Percentiles rank a stretch among this genome's conserved stretches.
Conservation (phyloP, 2,797 vertebrate genomes). For the Petrocephalus sullivani region DNA sequence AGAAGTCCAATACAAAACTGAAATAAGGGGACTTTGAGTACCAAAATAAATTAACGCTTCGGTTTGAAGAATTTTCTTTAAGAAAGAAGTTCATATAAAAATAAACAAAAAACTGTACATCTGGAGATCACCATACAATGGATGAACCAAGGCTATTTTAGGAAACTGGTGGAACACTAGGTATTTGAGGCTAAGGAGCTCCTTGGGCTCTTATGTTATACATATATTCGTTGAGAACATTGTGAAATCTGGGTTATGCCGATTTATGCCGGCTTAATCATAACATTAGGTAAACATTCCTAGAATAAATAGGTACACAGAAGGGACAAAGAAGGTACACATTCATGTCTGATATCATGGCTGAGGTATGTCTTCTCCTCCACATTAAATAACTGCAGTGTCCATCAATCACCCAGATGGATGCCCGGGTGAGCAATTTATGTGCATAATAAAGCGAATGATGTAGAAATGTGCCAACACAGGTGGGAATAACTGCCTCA, state of each 20-base stretch:
- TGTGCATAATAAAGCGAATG: background rate
- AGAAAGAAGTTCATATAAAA: background rate
- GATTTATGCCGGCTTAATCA: background rate
- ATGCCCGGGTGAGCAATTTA: background rate
- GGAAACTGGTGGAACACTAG: background rate
- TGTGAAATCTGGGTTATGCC: background rate
- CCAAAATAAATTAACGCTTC: background rate
- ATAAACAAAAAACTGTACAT: background rate
- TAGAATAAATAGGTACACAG: background rate
- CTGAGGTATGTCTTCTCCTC: background rate
- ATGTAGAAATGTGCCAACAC: background rate
- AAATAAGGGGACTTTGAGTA: background rate
- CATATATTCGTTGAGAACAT: background rate
- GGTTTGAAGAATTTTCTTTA: background rate
- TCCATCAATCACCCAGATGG: background rate
- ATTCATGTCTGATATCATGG: no score
- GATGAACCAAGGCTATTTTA: background rate
- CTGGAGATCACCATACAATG: background rate
- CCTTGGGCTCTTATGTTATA: background rate
- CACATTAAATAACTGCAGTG: background rate
- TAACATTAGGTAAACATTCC: background rate
- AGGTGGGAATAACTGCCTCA: background rate
- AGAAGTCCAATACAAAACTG: background rate
- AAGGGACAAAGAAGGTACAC: background rate
- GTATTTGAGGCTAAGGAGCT: background rate